These are phyloP conservation scores for Tokudaia tokunoshimensis DNA, from an alignment of 2,797 vertebrate genomes.

Conservation along the genomic window DNA sequence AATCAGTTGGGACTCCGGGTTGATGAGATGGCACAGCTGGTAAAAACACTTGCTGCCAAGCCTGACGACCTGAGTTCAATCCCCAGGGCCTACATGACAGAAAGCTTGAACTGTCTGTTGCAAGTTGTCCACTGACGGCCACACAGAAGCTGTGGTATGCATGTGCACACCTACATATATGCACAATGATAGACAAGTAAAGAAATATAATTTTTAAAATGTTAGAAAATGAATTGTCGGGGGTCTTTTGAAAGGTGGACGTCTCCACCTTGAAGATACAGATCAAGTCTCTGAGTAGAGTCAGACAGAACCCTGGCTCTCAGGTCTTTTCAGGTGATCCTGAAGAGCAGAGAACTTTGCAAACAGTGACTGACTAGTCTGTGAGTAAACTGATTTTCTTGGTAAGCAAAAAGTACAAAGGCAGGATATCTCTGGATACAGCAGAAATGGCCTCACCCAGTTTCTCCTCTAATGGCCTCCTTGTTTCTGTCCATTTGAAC, in stretches of 20 bases:
- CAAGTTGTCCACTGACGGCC: background rate
- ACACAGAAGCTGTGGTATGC: background rate
- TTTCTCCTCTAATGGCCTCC: background rate
- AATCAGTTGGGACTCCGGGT: background rate
- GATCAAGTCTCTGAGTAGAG: background rate
- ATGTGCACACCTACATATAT: background rate
- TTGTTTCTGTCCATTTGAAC: background rate
- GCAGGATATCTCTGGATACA: background rate
- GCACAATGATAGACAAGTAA: background rate
- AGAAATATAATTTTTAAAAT: background rate
- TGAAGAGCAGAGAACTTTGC: background rate
- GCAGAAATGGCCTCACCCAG: background rate
- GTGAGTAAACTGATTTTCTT: conserved; percentile 24
- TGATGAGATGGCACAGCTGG: background rate
- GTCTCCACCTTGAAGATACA: background rate
- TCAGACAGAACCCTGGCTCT: background rate
- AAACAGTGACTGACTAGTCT: background rate
- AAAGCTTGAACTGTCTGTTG: background rate
- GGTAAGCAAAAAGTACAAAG: background rate
- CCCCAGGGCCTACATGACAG: background rate
- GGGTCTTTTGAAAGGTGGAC: conserved; percentile 3
- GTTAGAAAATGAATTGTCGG: background rate
- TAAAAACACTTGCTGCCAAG: background rate
- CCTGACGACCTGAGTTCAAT: background rate
- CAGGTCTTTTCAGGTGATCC: background rate